Conservation (phyloP, 2,888 invertebrate genomes). For the Aleiodes leptofemur region DNA sequence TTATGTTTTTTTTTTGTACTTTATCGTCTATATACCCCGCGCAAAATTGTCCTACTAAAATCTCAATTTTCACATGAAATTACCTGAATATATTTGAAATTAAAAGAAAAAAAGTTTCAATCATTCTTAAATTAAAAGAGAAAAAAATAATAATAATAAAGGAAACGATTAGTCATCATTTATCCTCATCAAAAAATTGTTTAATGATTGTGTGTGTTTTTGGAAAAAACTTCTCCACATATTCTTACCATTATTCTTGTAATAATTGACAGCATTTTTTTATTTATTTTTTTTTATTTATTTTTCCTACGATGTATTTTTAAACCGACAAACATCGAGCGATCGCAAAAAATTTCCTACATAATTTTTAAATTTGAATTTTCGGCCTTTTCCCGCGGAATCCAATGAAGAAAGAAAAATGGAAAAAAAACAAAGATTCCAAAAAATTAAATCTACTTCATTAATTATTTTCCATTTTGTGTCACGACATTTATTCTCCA, state of each 20-base stretch:
- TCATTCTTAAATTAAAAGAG: too few relatives aligned
- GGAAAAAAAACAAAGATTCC: too few relatives aligned
- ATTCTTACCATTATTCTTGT: constrained; percentile 56
- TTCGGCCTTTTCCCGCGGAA: too few relatives aligned
- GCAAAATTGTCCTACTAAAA: too few relatives aligned
- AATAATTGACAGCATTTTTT: constrained; percentile 59
- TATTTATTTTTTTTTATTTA: not conserved
- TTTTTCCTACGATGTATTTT: constrained; percentile 14
- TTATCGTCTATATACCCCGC: too few relatives aligned
- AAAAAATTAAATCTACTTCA: too few relatives aligned
- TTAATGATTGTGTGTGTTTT: not conserved
- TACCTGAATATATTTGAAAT: too few relatives aligned
- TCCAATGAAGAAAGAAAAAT: too few relatives aligned
- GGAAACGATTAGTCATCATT: not conserved
- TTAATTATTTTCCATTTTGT: constrained; percentile 28
- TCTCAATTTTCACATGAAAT: too few relatives aligned
- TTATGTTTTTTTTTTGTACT: too few relatives aligned
- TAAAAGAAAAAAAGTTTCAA: too few relatives aligned
- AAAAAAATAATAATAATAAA: constrained; percentile 3
- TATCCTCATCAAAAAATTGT: constrained; percentile 43
- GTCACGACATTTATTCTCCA: constrained; percentile 19
- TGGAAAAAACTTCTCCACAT: constrained; percentile 44
- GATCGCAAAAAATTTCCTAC: constrained; percentile 22
- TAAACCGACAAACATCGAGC: constrained; percentile 49
- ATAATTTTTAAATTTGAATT: too few relatives aligned